Percentiles rank a stretch among this genome's conserved stretches.
Conservation (phyloP, 1,140 invertebrate species). For the Pseudomyrmex pallidus region DNA sequence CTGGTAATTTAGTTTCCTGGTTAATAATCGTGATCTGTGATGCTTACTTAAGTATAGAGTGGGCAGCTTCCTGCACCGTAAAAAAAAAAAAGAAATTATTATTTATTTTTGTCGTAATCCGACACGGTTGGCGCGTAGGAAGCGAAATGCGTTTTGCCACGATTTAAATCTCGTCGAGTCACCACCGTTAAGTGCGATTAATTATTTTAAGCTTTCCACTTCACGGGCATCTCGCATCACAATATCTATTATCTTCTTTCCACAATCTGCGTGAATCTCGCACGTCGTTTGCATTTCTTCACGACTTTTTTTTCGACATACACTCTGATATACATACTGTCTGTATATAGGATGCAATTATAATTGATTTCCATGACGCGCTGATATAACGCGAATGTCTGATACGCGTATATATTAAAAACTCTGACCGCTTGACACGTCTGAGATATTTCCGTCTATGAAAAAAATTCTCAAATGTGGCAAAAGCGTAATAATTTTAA, state of each 20-base stretch:
- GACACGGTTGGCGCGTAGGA: slow-evolving; percentile 29
- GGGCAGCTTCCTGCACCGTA: slow-evolving; percentile 65
- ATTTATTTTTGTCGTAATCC: slow-evolving; percentile 58
- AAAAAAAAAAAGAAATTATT: slow-evolving; percentile 38
- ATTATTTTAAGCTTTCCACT: slow-evolving; percentile 58
- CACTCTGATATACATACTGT: background rate
- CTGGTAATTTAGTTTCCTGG: slow-evolving; percentile 40
- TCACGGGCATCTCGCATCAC: slow-evolving; percentile 7
- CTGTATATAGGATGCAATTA: background rate
- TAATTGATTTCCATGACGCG: slow-evolving; percentile 11
- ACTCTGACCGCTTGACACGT: background rate
- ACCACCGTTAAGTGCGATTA: slow-evolving; percentile 55
- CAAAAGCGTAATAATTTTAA: background rate
- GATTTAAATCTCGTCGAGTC: slow-evolving; percentile 56
- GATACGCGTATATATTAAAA: slow-evolving; percentile 30
- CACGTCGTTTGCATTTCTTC: slow-evolving; percentile 37
- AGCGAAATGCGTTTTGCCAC: slow-evolving; percentile 40
- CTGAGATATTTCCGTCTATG: background rate
- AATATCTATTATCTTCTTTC: slow-evolving; percentile 27
- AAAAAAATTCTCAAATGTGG: too few relatives aligned
- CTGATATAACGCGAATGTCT: slow-evolving; percentile 7
- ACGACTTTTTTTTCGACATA: slow-evolving; percentile 8
- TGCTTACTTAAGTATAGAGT: slow-evolving; percentile 66
- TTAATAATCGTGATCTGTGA: slow-evolving; percentile 50
- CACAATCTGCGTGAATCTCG: slow-evolving; percentile 34